These are phyloP conservation scores for Raja brachyura DNA, from an alignment of 2,113 vertebrate species.

Conservation along the genomic window DNA sequence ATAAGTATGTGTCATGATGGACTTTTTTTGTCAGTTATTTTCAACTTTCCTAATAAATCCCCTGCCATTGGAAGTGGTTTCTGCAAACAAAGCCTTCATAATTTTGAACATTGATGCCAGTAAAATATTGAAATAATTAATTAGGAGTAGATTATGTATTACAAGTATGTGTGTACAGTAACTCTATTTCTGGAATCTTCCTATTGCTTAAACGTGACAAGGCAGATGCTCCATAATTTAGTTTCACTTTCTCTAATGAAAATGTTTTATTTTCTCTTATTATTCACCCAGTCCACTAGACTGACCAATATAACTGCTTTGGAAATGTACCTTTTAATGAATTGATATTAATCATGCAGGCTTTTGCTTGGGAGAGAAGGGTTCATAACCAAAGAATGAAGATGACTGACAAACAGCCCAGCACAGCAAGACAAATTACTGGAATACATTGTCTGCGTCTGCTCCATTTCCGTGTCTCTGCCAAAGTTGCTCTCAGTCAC, in stretches of 20 bases:
- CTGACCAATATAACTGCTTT: not conserved
- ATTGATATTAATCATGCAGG: too few relatives aligned
- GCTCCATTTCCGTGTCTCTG: not conserved
- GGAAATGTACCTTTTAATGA: not conserved
- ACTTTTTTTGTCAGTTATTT: too few relatives aligned
- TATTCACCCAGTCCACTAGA: not conserved
- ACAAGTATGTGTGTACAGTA: not conserved
- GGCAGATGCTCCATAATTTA: not conserved
- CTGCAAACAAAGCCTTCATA: too few relatives aligned
- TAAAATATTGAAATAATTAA: not conserved
- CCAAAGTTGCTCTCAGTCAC: not conserved
- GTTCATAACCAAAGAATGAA: too few relatives aligned
- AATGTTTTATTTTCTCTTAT: not conserved
- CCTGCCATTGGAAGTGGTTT: too few relatives aligned
- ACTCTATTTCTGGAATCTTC: not conserved
- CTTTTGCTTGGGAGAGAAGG: too few relatives aligned
- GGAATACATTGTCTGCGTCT: not conserved
- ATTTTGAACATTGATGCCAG: too few relatives aligned
- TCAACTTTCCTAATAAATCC: too few relatives aligned
- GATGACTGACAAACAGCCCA: too few relatives aligned
- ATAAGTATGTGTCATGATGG: too few relatives aligned
- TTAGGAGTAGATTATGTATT: not conserved
- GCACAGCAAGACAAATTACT: too few relatives aligned
- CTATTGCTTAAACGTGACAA: not conserved
- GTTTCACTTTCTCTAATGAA: not conserved